Evolutionary conservation across 1,140 invertebrate species (phyloP).

Genomic region (Penaeus chinensis): DNA sequence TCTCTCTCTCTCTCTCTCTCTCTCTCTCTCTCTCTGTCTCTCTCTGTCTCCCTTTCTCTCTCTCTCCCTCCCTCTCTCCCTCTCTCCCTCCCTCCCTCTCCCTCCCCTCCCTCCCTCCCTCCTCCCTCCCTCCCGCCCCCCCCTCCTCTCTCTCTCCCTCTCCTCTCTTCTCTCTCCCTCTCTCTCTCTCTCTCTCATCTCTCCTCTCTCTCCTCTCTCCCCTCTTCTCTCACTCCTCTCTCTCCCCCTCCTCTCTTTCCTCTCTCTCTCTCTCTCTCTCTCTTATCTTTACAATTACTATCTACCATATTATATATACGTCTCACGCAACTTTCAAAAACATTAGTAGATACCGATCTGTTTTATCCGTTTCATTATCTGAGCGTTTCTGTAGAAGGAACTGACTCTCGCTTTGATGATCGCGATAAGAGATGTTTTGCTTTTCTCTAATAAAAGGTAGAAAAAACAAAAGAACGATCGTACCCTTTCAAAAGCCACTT

Average conservation of each 20-base stretch:
- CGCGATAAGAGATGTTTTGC: too few relatives aligned
- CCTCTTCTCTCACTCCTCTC: not conserved
- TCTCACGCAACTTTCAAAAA: too few relatives aligned
- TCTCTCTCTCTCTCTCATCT: slow-evolving; percentile 3
- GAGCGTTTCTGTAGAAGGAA: too few relatives aligned
- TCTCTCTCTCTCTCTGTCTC: not conserved
- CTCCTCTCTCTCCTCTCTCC: not conserved
- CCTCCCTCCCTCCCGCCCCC: not conserved
- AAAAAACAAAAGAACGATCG: too few relatives aligned
- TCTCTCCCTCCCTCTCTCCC: not conserved
- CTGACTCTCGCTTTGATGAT: too few relatives aligned
- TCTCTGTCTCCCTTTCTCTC: not conserved
- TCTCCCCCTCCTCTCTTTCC: not conserved
- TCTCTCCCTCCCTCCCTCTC: not conserved
- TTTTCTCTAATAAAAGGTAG: too few relatives aligned
- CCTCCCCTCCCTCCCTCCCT: not conserved
- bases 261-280: slow-evolving; percentile 9
- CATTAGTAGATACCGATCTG: too few relatives aligned
- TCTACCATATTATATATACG: too few relatives aligned
- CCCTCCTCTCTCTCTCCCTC: not conserved
- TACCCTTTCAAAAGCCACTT: too few relatives aligned
- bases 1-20: not conserved
- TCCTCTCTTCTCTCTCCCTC: slow-evolving; percentile 8
- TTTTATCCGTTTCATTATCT: too few relatives aligned
- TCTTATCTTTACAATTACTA: too few relatives aligned